Evolutionary conservation across 2,888 invertebrate genomes (phyloP).

Genomic region (Incurvaria masculella): DNA sequence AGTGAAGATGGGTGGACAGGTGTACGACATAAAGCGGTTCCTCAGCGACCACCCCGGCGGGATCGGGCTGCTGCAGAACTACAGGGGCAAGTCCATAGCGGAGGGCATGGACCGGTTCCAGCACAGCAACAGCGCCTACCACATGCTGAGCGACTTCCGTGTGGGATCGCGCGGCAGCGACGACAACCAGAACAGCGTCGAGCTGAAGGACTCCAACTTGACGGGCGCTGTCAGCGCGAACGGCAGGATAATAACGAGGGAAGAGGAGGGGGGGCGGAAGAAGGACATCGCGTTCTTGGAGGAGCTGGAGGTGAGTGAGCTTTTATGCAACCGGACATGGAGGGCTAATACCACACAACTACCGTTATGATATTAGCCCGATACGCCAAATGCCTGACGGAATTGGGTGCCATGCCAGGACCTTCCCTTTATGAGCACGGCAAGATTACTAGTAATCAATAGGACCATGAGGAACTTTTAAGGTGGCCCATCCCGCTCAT

Average conservation of each 20-base stretch:
- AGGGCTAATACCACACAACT: no score
- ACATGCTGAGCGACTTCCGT: constrained; percentile 61
- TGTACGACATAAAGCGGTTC: constrained; percentile 65
- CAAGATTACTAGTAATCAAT: no score
- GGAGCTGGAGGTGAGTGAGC: constrained; percentile 38
- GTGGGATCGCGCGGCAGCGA: constrained; percentile 23
- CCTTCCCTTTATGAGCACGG: no score
- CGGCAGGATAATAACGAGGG: constrained; percentile 38
- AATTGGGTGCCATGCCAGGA: no score
- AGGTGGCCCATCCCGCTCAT: no score
- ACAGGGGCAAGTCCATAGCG: constrained; percentile 50
- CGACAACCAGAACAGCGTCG: constrained; percentile 22
- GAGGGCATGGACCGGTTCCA: constrained; percentile 52
- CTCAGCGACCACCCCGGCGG: constrained; percentile 74
- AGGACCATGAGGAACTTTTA: no score
- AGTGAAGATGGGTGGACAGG: constrained; percentile 39
- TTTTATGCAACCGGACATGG: no score
- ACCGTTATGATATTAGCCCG: no score
- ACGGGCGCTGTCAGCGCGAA: constrained; percentile 37
- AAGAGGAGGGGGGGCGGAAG: constrained; percentile 25
- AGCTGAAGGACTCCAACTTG: constrained; percentile 41
- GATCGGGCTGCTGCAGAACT: constrained; percentile 58
- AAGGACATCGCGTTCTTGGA: constrained; percentile 39
- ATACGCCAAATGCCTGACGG: no score
- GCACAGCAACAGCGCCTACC: constrained; percentile 64